Percentiles rank a stretch among this genome's conserved stretches.
Evolutionary conservation across 2,888 invertebrate genomes (phyloP).

Genomic region (Ennomos erosarius): DNA sequence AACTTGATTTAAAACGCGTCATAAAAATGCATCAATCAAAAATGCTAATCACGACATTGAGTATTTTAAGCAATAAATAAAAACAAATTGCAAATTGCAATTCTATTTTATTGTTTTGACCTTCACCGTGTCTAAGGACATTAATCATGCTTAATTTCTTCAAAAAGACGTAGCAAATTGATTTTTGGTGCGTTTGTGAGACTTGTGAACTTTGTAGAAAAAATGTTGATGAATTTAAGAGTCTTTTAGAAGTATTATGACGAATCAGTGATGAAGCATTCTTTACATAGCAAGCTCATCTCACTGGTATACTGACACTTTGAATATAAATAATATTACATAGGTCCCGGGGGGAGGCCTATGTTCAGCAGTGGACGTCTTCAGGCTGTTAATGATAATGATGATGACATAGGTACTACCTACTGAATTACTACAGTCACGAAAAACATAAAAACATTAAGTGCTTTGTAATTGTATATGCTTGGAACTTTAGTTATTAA

Average conservation of each 20-base stretch:
- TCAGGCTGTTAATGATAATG: too few relatives aligned
- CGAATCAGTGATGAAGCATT: conserved; percentile 14
- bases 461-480: too few relatives aligned
- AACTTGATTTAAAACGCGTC: conserved; percentile 4
- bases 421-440: too few relatives aligned
- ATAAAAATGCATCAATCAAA: conserved; percentile 23
- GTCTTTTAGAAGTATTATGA: not conserved
- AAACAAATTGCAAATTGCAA: conserved; percentile 37
- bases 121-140: conserved; percentile 32
- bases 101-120: conserved; percentile 32
- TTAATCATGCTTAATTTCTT: conserved; percentile 36
- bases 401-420: too few relatives aligned
- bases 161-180: conserved; percentile 34
- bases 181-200: conserved; percentile 26
- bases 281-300: too few relatives aligned
- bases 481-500: too few relatives aligned
- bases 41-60: conserved; percentile 33
- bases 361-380: too few relatives aligned
- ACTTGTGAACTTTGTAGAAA: conserved; percentile 28
- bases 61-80: conserved; percentile 31
- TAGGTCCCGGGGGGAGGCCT: too few relatives aligned
- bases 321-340: too few relatives aligned
- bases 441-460: too few relatives aligned
- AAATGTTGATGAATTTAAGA: not conserved
- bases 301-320: too few relatives aligned